These are phyloP conservation scores for Aldrovandia affinis DNA, from an alignment of 2,797 vertebrate species.

Conservation along the genomic window DNA sequence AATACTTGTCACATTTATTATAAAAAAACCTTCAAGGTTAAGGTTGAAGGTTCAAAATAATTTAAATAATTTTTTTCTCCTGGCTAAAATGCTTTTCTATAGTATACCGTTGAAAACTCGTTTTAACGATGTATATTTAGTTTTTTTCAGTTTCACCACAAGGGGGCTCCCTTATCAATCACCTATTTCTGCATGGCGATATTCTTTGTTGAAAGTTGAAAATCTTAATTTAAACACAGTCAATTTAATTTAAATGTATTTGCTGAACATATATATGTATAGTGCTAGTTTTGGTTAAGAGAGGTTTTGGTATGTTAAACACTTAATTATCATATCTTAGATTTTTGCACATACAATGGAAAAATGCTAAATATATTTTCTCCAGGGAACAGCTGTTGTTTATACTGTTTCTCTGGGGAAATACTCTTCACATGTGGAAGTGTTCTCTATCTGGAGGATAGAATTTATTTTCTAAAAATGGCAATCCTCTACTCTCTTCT, in stretches of 20 bases:
- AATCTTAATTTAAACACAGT: background rate
- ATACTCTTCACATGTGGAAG: no score
- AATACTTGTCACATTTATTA: no score
- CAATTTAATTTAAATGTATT: background rate
- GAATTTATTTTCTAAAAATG: background rate
- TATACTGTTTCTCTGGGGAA: background rate
- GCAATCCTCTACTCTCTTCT: background rate
- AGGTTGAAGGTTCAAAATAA: no score
- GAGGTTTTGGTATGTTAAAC: background rate
- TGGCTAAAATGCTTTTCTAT: background rate
- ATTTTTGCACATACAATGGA: background rate
- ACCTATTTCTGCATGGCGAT: background rate
- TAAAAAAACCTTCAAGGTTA: no score
- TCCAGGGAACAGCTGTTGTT: background rate
- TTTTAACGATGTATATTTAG: background rate
- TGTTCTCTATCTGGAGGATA: background rate
- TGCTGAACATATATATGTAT: background rate
- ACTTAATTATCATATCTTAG: background rate
- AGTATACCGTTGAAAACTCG: background rate
- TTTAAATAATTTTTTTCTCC: background rate
- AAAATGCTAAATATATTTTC: background rate
- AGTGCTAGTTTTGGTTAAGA: background rate
- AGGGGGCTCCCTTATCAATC: slow-evolving; percentile 30
- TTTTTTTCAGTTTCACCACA: slow-evolving; percentile 24
- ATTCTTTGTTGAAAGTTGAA: background rate